Conservation (phyloP, 2,797 vertebrate genomes). For the Sorex maritimensis region DNA sequence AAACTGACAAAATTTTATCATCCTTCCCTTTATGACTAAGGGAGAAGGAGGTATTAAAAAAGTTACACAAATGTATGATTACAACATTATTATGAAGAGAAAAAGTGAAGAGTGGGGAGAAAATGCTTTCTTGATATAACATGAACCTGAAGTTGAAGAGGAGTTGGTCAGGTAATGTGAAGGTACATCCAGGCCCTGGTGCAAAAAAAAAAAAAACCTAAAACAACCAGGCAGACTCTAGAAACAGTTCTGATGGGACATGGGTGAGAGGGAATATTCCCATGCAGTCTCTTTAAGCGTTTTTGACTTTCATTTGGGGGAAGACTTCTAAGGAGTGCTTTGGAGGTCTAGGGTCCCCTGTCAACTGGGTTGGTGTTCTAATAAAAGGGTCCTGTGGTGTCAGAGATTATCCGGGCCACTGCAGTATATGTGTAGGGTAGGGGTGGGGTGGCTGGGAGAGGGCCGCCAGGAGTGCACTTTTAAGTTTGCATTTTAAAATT, state of each 20-base stretch:
- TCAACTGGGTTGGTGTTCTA: too few relatives aligned
- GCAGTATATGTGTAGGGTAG: too few relatives aligned
- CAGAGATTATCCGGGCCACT: too few relatives aligned
- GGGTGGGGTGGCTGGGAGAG: too few relatives aligned
- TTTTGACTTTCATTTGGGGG: too few relatives aligned
- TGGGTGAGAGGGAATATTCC: not conserved
- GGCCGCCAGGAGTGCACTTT: too few relatives aligned
- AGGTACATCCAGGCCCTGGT: not conserved
- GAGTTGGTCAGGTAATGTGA: constrained; percentile 16
- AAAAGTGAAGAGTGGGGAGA: constrained; percentile 1
- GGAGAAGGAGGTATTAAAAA: constrained; percentile 52
- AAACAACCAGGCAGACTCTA: not conserved
- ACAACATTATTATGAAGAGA: constrained; percentile 22
- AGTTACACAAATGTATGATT: constrained; percentile 39
- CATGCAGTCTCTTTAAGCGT: too few relatives aligned
- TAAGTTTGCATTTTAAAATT: constrained; percentile 53
- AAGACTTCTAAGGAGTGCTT: too few relatives aligned
- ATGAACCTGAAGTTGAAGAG: constrained; percentile 22
- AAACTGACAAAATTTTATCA: constrained; percentile 44
- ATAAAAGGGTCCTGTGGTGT: too few relatives aligned
- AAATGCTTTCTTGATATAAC: constrained; percentile 35
- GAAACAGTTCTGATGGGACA: constrained; percentile 21
- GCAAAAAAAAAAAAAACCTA: constrained; percentile 5
- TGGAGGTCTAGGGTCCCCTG: too few relatives aligned
- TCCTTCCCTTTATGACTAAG: not conserved